A percentile compares a stretch with the other conserved stretches of the same genome.
These are phyloP conservation scores for Daktulosphaira vitifoliae DNA, from an alignment of 1,140 invertebrate genomes.

Conservation along the genomic window DNA sequence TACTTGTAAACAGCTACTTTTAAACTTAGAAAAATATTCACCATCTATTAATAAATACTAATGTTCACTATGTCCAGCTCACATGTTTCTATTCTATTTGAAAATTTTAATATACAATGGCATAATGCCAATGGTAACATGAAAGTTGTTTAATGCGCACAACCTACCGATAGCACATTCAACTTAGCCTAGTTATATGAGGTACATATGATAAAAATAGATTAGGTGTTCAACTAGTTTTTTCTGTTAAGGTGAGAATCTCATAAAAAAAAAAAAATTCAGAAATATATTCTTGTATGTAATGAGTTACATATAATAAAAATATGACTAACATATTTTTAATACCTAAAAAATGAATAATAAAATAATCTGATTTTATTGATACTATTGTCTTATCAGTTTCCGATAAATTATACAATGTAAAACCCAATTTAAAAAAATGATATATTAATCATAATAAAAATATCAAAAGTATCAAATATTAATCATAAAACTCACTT, in stretches of 20 bases:
- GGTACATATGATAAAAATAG: constrained; percentile 17
- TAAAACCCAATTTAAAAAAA: too few relatives aligned
- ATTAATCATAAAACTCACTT: neutral
- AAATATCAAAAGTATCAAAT: too few relatives aligned
- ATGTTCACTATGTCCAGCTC: constrained; percentile 18
- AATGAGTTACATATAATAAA: too few relatives aligned
- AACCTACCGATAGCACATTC: constrained; percentile 22
- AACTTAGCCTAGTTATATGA: constrained; percentile 31
- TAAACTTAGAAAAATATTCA: constrained; percentile 6
- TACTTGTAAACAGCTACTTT: neutral
- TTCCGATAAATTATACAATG: too few relatives aligned
- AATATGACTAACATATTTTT: too few relatives aligned
- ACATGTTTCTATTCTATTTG: constrained; percentile 12
- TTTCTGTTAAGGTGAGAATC: too few relatives aligned
- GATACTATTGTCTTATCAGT: too few relatives aligned
- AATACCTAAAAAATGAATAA: too few relatives aligned
- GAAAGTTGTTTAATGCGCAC: constrained; percentile 13
- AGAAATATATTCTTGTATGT: too few relatives aligned
- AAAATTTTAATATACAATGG: constrained; percentile 15
- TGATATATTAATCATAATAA: too few relatives aligned
- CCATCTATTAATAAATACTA: constrained; percentile 24
- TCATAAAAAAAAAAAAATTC: too few relatives aligned
- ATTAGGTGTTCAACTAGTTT: neutral
- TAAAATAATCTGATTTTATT: too few relatives aligned
- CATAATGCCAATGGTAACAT: constrained; percentile 7